phyloP scores from a whole-genome alignment of 2,113 vertebrate genomes.

The Labrus mixtus region DNA sequence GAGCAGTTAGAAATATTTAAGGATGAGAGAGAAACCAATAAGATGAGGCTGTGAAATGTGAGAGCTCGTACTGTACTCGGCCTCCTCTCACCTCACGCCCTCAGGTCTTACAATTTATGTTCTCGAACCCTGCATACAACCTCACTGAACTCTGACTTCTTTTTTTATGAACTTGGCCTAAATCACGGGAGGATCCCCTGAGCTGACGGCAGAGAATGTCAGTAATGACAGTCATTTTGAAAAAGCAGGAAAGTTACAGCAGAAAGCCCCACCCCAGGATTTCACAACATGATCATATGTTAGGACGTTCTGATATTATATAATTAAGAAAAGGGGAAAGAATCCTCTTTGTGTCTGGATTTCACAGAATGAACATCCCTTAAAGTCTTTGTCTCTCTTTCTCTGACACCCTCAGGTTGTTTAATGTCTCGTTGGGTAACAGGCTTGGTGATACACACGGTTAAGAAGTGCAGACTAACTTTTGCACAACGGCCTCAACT shows the following conservation, averaged over 20 bases:
- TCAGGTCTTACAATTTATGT: not conserved
- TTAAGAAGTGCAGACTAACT: too few relatives aligned
- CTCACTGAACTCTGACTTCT: not conserved
- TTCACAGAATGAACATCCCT: too few relatives aligned
- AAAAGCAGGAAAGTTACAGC: not conserved
- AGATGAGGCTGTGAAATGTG: too few relatives aligned
- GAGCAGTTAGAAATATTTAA: too few relatives aligned
- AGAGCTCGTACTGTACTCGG: fast-evolving
- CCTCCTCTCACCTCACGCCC: not conserved
- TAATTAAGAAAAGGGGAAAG: not conserved
- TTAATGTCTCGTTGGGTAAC: too few relatives aligned
- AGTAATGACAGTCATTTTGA: not conserved
- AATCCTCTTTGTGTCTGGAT: too few relatives aligned
- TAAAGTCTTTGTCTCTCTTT: not conserved
- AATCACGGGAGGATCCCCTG: slow-evolving; percentile 4
- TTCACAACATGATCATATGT: not conserved
- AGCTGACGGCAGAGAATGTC: slow-evolving; percentile 5
- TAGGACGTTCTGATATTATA: too few relatives aligned
- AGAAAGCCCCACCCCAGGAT: not conserved
- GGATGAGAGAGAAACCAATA: too few relatives aligned
- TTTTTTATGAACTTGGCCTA: not conserved
- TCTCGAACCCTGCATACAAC: not conserved
- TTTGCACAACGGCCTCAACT: too few relatives aligned
- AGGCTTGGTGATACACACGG: too few relatives aligned
- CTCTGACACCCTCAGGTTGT: too few relatives aligned